Evolutionary conservation across 2,113 vertebrate species (phyloP).

Genomic region (Oreocharis arfaki): DNA sequence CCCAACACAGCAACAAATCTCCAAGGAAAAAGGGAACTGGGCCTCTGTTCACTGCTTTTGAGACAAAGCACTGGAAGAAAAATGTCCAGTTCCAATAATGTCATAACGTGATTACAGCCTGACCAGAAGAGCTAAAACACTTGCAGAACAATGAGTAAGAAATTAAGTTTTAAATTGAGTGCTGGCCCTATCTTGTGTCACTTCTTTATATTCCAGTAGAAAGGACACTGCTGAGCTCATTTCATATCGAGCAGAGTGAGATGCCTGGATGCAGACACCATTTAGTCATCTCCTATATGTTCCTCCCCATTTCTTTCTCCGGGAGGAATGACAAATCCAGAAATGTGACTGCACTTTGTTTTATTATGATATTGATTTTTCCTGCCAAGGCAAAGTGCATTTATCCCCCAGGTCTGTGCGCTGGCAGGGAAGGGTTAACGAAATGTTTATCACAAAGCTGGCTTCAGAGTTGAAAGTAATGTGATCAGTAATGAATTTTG

Average conservation of each 20-base stretch:
- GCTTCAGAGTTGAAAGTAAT: conserved; percentile 95
- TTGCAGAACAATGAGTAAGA: not conserved
- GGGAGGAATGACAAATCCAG: conserved; percentile 73
- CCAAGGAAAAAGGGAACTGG: conserved; percentile 2
- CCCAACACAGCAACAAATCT: not conserved
- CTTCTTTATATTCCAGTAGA: conserved; percentile 15
- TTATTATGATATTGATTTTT: conserved; percentile 77
- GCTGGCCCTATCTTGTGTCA: conserved; percentile 28
- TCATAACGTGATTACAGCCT: conserved; percentile 49
- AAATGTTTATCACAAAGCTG: conserved; percentile 86
- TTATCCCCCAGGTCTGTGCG: conserved; percentile 48
- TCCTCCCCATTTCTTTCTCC: conserved; percentile 65
- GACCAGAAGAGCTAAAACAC: conserved; percentile 26
- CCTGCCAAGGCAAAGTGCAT: conserved; percentile 73
- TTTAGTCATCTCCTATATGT: conserved; percentile 61
- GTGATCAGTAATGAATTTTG: conserved; percentile 99
- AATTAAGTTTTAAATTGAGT: conserved; percentile 30
- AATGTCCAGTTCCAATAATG: conserved; percentile 55
- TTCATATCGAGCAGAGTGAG: conserved; percentile 31
- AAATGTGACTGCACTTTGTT: conserved; percentile 78
- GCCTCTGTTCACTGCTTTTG: conserved; percentile 11
- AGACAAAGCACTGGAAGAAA: conserved; percentile 51
- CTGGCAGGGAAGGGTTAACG: conserved; percentile 80
- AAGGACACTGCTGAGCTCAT: conserved; percentile 45
- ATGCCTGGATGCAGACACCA: conserved; percentile 67